phyloP scores from a whole-genome alignment of 2,888 invertebrate genomes.

The Plusia festucae region DNA sequence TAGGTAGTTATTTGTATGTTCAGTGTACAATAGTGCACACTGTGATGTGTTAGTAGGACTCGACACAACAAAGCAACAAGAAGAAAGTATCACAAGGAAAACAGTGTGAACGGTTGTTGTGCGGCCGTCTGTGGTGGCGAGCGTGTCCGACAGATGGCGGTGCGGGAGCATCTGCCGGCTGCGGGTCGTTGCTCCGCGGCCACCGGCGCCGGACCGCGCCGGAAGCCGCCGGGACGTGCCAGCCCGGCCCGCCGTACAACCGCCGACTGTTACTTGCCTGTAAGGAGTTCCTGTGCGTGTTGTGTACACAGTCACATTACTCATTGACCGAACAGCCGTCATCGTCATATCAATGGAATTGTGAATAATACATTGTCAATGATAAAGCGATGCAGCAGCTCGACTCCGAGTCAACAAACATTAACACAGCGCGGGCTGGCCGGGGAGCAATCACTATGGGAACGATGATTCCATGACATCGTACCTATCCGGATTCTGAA shows the following conservation, averaged over 20 bases:
- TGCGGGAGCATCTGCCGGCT: slow-evolving; percentile 51
- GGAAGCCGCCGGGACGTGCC: slow-evolving; percentile 9
- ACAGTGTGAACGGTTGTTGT: slow-evolving; percentile 46
- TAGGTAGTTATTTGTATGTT: neutral
- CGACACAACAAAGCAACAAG: slow-evolving; percentile 18
- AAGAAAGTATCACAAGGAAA: slow-evolving; percentile 41
- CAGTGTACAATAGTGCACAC: neutral
- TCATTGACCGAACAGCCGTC: neutral
- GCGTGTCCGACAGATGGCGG: slow-evolving; percentile 67
- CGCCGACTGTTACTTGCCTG: slow-evolving; percentile 37
- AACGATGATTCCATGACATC: neutral
- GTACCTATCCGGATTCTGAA: neutral
- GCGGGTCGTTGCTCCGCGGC: slow-evolving; percentile 73
- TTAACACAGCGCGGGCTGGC: no score
- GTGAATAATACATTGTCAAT: neutral
- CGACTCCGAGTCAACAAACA: neutral
- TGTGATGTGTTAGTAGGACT: slow-evolving; percentile 2
- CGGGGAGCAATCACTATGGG: neutral
- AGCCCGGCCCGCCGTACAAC: slow-evolving; percentile 16
- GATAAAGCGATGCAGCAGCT: neutral
- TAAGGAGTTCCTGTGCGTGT: slow-evolving; percentile 53
- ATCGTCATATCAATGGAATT: neutral
- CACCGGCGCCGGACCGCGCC: slow-evolving; percentile 12
- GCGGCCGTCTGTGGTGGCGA: slow-evolving; percentile 23
- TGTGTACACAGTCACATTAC: slow-evolving; percentile 5